Conservation (phyloP, 1,140 invertebrate genomes). For the Fopius arisanus region DNA sequence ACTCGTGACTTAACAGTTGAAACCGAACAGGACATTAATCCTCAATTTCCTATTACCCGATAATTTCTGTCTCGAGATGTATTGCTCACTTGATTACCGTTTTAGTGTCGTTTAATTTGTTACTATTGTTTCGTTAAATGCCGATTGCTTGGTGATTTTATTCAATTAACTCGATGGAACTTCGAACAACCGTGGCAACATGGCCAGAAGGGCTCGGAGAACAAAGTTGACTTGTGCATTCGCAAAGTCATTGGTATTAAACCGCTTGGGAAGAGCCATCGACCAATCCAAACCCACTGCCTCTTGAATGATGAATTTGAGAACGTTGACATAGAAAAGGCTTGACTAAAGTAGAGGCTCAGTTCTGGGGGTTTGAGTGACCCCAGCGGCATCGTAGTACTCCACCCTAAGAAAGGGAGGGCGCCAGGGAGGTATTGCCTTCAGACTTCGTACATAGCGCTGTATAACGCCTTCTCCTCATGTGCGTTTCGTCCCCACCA, state of each 20-base stretch:
- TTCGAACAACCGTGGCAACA: conserved; percentile 14
- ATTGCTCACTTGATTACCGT: not conserved
- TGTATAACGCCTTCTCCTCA: no score
- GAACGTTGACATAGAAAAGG: not conserved
- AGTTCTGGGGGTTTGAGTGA: no score
- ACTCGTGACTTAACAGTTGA: conserved; percentile 36
- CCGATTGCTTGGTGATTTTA: not conserved
- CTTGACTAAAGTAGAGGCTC: no score
- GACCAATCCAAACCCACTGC: not conserved
- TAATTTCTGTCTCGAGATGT: not conserved
- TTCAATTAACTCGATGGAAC: conserved; percentile 10
- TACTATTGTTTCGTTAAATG: not conserved
- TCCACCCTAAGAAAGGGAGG: no score
- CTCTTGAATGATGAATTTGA: not conserved
- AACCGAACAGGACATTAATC: conserved; percentile 54
- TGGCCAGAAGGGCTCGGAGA: conserved; percentile 6
- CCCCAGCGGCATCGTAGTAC: no score
- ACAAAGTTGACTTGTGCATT: not conserved
- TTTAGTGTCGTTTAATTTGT: not conserved
- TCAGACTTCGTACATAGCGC: no score
- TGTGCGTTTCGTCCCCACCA: no score
- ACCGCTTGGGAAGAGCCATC: not conserved
- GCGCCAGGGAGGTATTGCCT: no score
- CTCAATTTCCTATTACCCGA: not conserved
- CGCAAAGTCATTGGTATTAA: not conserved